Conservation (phyloP, 2,888 invertebrate genomes). For the Heteropelma amictum region DNA sequence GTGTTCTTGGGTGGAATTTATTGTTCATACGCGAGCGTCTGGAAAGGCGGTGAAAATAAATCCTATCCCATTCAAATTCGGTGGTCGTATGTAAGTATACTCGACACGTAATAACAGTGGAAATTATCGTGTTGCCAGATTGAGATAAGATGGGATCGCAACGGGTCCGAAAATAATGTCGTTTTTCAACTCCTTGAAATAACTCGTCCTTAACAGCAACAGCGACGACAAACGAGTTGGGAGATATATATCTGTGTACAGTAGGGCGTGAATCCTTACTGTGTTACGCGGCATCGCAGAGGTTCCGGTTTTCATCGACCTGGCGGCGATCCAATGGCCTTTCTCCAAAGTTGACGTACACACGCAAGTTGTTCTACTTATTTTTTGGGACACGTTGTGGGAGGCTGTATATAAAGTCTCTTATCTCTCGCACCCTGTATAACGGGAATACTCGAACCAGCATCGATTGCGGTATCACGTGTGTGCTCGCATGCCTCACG, state of each 20-base stretch:
- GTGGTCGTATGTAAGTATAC: not conserved
- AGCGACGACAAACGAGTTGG: constrained; percentile 1
- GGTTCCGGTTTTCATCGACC: constrained; percentile 51
- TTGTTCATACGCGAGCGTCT: too few species aligned
- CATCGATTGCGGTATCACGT: not conserved
- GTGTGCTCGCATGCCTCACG: not conserved
- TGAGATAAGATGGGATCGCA: constrained; percentile 17
- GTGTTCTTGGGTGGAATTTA: too few species aligned
- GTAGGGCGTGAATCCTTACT: constrained; percentile 48
- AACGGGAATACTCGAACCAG: not conserved
- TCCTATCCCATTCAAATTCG: not conserved
- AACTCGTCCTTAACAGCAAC: constrained; percentile 22
- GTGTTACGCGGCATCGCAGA: constrained; percentile 38
- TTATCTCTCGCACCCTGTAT: constrained; percentile 6
- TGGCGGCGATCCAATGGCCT: constrained; percentile 59
- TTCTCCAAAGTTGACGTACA: constrained; percentile 52
- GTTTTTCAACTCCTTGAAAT: constrained; percentile 26
- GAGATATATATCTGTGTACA: constrained; percentile 22
- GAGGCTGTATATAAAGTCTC: constrained; percentile 8
- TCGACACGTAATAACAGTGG: not conserved
- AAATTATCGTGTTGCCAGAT: constrained; percentile 19
- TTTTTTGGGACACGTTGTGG: constrained; percentile 7
- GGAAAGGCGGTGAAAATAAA: not conserved
- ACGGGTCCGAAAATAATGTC: constrained; percentile 36
- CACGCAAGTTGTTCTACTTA: constrained; percentile 26